phyloP scores from a whole-genome alignment of 1,140 invertebrate species.

The Neelides sp. region DNA sequence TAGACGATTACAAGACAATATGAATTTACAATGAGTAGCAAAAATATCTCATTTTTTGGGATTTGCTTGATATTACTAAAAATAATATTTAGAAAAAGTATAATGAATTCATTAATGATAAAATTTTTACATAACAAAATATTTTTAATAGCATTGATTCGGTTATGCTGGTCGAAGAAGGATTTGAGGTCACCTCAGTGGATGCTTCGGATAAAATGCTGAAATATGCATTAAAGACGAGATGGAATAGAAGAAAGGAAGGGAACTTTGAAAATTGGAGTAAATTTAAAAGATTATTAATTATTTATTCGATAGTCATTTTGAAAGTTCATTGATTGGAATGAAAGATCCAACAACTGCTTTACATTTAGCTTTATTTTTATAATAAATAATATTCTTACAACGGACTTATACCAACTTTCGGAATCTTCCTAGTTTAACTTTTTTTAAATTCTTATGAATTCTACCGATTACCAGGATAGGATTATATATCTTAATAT shows the following conservation, averaged over 20 bases:
- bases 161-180: constrained; percentile 71
- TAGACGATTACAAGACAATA: too few species aligned
- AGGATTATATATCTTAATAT: too few species aligned
- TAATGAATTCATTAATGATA: too few species aligned
- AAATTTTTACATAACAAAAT: too few species aligned
- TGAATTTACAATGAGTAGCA: too few species aligned
- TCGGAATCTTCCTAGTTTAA: too few species aligned
- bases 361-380: not conserved
- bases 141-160: constrained; percentile 58
- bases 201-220: constrained; percentile 86
- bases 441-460: too few species aligned
- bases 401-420: too few species aligned
- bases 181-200: constrained; percentile 67
- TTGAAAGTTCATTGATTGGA: not conserved
- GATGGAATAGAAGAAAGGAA: constrained; percentile 70
- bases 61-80: too few species aligned
- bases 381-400: not conserved
- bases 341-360: not conserved
- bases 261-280: constrained; percentile 67
- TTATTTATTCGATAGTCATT: not conserved
- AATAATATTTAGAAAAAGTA: too few species aligned
- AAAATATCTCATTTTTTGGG: too few species aligned
- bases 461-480: too few species aligned
- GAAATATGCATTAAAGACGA: constrained; percentile 68
- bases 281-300: constrained; percentile 37